Base-by-base conservation (phyloP, 1,140 invertebrate species). In the Heliconius congener region DNA sequence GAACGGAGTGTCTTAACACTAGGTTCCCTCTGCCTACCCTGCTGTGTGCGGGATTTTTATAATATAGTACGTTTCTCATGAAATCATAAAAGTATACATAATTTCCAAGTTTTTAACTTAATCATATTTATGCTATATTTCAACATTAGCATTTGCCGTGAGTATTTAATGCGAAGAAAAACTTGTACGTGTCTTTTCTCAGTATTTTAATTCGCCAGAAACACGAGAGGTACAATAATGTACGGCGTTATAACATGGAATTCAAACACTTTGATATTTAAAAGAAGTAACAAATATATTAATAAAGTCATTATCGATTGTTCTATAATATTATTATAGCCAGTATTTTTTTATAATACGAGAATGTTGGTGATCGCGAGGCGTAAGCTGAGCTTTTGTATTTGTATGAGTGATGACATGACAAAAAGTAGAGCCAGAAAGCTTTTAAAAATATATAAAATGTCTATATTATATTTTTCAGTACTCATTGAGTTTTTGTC, bases 161-260 rank as follows among this genome's bases (percentile, higher is more conserved):
- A 66, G 60, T 66, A 30, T 66, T 66, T 30, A 66, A 66, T 30
- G 23, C n/a, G 9, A 66, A 66, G 60, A 66, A 30, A 66, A 66
- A 66, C 60, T 66, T 66, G 60, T 23, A 66, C 60, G 60, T 18
- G 60, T 66, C 60, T 30, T 66, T 66, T 66, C 60, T 66, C 23
- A 30, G 60, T 66, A 66, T 13, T 66, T 66, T 66, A 66, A 66
- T 66, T 66, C n/a, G 30, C 60, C 60, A 27, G 60, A 66, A 66
- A 66, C 60, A 66, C 60, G 27, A 66, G 60, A 66, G 11, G 5
- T 66, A 66, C 8, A 30, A 66, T 66, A 66, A 66, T 30, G 16
- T 66, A 66, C 11, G 60, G 27, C 23, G 60, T 30, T 66, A 66
- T 66, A 27, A 66, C 60, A 66, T 30, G 60, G 60, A 30, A 30